Base-by-base conservation (phyloP, 2,797 vertebrate genomes). In the Micromesistius poutassou region DNA sequence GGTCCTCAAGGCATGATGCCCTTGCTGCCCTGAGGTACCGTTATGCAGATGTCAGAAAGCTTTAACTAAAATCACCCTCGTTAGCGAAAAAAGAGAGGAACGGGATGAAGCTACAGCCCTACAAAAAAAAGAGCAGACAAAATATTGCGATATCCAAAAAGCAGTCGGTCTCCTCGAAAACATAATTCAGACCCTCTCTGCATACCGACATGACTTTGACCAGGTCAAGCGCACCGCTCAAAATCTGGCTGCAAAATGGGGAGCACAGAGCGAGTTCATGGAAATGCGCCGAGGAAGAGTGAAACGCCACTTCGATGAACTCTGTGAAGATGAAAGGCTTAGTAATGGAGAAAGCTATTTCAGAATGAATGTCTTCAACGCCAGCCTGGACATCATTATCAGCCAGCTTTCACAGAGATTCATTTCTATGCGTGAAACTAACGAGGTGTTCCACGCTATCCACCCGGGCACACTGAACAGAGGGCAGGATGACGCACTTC, bases 401-500 rank as follows among this genome's bases (percentile, higher is more conserved):
- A n/a, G n/a, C n/a, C n/a, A n/a, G n/a, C 78, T 76, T 72, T 74
- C 35, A 80, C 74, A 72, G 46, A 46, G 42, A 77, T 80, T 81
- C 31, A 73, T 22, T n/a, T 28, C 40, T 55, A 22, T 35, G 55
- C 33, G 7, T 12, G 33, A 76, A 76, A 38, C 28, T 35, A 70
- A 25, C 19, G 14, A 66, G 36, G 14, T 76, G 74, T 50, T 75
- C 42, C 40, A 75, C 10, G 25, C 74, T 55, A 75, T 75, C 46
- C 46, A 75, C 46, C 74, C 74, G 30, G 3, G 25, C 35, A 28
- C 66, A 38, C 25, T 30, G 22, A 38, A 30, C 5, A 55, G n/a
- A n/a, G n/a, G n/a, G n/a, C n/a, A n/a, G n/a, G n/a, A n/a, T n/a
- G n/a, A n/a, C n/a, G n/a, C n/a, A n/a, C n/a, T n/a, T n/a, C n/a